These are phyloP conservation scores for Bombus picipes DNA, from an alignment of 1,140 invertebrate species.

Conservation along the genomic window DNA sequence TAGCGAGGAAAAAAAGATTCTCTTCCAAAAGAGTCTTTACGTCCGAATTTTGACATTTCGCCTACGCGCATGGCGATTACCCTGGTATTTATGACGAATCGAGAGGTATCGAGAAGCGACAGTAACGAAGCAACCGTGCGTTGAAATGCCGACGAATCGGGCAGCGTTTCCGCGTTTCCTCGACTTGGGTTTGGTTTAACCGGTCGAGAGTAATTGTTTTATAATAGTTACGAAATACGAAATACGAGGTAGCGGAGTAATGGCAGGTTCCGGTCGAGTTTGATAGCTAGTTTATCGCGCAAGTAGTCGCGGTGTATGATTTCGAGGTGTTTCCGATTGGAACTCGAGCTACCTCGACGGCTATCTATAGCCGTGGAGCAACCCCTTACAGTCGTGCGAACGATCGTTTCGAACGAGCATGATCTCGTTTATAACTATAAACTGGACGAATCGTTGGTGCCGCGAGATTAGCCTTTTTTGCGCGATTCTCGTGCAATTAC, in stretches of 20 bases:
- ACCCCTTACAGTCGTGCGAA: neutral
- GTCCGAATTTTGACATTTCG: neutral
- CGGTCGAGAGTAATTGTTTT: slow-evolving; percentile 29
- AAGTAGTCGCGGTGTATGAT: slow-evolving; percentile 6
- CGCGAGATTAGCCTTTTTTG: neutral
- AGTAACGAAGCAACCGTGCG: slow-evolving; percentile 47
- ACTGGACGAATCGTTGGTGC: neutral
- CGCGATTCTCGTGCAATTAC: neutral
- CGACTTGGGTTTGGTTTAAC: slow-evolving; percentile 9
- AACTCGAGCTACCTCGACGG: neutral
- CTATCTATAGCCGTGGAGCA: neutral
- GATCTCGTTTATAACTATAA: neutral
- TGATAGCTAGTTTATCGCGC: slow-evolving; percentile 20
- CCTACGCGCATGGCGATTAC: slow-evolving; percentile 33
- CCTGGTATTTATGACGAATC: slow-evolving; percentile 44
- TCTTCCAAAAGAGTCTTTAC: neutral
- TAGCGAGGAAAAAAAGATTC: neutral
- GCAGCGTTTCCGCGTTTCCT: slow-evolving; percentile 49
- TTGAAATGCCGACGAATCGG: slow-evolving; percentile 42
- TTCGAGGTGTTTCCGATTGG: slow-evolving; percentile 12
- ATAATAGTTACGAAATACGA: slow-evolving; percentile 43
- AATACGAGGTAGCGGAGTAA: slow-evolving; percentile 17
- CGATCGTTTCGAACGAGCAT: neutral
- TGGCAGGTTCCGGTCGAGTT: neutral
- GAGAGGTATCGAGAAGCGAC: slow-evolving; percentile 44